Base-by-base conservation (phyloP, 2,797 vertebrate genomes). In the Enteromius unitaeniatus region DNA sequence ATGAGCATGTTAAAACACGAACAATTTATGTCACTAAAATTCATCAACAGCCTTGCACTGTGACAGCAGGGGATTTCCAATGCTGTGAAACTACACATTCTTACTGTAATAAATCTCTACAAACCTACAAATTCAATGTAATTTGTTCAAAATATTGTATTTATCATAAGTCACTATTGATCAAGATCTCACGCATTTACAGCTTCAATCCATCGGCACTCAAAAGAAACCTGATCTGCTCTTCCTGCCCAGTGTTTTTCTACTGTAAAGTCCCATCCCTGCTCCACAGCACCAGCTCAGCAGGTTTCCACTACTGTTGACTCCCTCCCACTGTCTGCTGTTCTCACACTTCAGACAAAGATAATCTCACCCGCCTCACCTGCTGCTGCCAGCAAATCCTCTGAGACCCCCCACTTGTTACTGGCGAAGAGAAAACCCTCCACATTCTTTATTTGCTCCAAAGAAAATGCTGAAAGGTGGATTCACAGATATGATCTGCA, bases 1-100 rank as follows among this genome's bases (percentile, higher is more conserved):
- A 64, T 42, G 60, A 62, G 40, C 88, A 79, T 74, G 83, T 84
- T 85, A 62, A 82, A 82, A 87, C 89, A 88, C 47, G 84, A 77
- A 70, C 53, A 68, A 77, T 82, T 40, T 76, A 75, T 86, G 77
- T 78, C 82, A 17, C 58, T 40, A 62, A 83, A 86, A 85, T 88
- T 85, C 23, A 80, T 75, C 53, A 76, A 58, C 85, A 75, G 26
- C 58, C 15, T 62, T 78, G 47, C 23, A 23, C 40, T 73, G 60
- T 17, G 77, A 75, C 21, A 67, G 65, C 14, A 62, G 86, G 82
- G 78, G 42, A 84, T 87, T 89, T 85, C 79, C 84, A 69, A 53
- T 72, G 21, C 58, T 77, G 42, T 28, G 11, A 31, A 62, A 58
- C 51, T 51, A 65, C 13, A 60, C 13, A 53, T 70, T 60, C n/a